phyloP scores from a whole-genome alignment of 2,888 invertebrate genomes.

The Nomada ferruginata region DNA sequence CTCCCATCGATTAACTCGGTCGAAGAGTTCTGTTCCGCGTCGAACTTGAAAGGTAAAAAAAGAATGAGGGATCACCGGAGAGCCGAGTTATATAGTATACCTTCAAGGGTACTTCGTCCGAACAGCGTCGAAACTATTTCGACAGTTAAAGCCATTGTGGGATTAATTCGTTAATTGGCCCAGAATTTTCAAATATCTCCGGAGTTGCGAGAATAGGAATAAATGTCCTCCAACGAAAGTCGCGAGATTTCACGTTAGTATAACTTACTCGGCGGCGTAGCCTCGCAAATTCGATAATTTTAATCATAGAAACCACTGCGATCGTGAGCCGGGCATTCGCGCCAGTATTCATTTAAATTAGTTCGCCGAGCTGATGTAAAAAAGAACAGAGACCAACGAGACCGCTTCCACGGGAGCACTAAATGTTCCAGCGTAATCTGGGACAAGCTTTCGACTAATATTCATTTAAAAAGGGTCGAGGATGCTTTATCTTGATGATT shows the following conservation, averaged over 20 bases:
- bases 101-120: neutral
- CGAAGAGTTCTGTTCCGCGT: neutral
- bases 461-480: neutral
- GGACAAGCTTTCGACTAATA: neutral
- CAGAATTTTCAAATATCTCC: neutral
- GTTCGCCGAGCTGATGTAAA: too few relatives aligned
- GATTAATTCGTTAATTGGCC: constrained; percentile 17
- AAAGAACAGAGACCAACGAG: too few relatives aligned
- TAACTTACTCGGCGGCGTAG: too few relatives aligned
- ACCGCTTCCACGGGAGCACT: too few relatives aligned
- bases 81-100: neutral
- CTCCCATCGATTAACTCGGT: neutral
- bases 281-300: too few relatives aligned
- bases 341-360: too few relatives aligned
- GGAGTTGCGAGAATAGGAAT: neutral
- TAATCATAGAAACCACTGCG: too few relatives aligned
- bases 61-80: neutral
- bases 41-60: neutral
- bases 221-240: too few relatives aligned
- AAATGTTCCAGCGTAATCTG: too few relatives aligned
- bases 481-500: neutral
- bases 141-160: neutral
- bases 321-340: too few relatives aligned
- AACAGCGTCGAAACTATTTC: neutral
- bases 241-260: too few relatives aligned